Evolutionary conservation across 2,797 vertebrate genomes (phyloP).

Genomic region (Rhinogobio ventralis): DNA sequence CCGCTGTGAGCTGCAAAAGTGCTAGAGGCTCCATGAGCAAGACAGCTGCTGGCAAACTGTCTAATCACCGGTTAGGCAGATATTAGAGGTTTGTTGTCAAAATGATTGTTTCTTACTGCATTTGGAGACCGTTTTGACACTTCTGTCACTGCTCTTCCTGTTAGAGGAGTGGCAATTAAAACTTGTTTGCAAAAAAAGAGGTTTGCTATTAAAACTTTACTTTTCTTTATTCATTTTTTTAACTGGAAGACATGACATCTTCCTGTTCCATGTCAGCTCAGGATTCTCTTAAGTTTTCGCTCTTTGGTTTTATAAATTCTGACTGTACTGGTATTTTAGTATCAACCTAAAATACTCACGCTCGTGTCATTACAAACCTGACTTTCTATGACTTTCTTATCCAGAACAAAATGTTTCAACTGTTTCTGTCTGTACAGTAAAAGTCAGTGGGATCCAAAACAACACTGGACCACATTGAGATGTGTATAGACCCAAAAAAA

Average conservation of each 20-base stretch:
- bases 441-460: not conserved
- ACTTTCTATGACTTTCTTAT: not conserved
- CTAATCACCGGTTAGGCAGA: slow-evolving; percentile 39
- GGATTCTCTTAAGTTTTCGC: not conserved
- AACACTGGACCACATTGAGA: not conserved
- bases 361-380: not conserved
- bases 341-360: too few species aligned
- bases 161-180: not conserved
- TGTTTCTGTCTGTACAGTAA: not conserved
- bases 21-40: slow-evolving; percentile 8
- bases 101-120: slow-evolving; percentile 49
- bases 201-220: slow-evolving; percentile 1
- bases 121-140: slow-evolving; percentile 28
- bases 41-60: slow-evolving; percentile 37
- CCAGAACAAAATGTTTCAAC: not conserved
- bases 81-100: slow-evolving; percentile 45
- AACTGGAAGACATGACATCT: not conserved
- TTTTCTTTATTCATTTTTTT: not conserved
- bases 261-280: not conserved
- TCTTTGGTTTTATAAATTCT: not conserved
- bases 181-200: too few species aligned
- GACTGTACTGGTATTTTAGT: not conserved
- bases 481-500: not conserved
- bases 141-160: not conserved
- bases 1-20: slow-evolving; percentile 20